Evolutionary conservation across 2,888 invertebrate genomes (phyloP), one percentile per base, ranked within the genome.

Genomic region (Branchellion lobata): DNA sequence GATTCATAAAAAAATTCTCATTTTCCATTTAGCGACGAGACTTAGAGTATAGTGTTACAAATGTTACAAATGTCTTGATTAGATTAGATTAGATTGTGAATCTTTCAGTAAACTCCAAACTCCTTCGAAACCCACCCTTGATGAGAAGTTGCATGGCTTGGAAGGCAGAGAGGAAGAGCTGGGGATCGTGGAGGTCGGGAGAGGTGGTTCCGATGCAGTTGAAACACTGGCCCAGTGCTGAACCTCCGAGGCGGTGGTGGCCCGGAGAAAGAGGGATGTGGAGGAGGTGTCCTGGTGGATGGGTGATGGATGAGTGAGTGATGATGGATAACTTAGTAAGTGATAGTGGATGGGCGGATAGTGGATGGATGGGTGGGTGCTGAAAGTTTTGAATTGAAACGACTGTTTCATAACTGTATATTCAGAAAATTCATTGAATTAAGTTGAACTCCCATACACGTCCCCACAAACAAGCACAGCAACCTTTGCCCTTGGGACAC

Each of bases 191-290:
- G 2, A 97, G 88, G 88, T 96, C 96, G 0, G 98, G 93, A 40
- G 91, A 89, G 77, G 90, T 90, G 82, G 92, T 90, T 8, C 96
- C 96, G 61, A 95, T 90, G 87, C 96, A 95, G 77, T 91, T 90
- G 87, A 91, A 94, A 83, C 93, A 93, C 86, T 98, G 98, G 0
- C 96, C 95, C 68, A 98, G 88, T 0, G 97, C 94, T 0, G 95
- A 93, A 0, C 96, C 98, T 11, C 97, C 97, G 18, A 96, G 89
- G 79, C 86, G 78, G 80, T 82, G 82, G 3, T 82, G 78, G 1
- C 81, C 81, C 0, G 74, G 68, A 24, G 79, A 69, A 31, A 84
- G 73, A 1, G 80, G 80, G 0, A 97, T 91, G 87, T 93, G 92
- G 0, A 97, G 86, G 1, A 97, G 86, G 0, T 90, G 89, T 0